These are phyloP conservation scores for Uromys caudimaculatus DNA, from an alignment of 2,797 vertebrate species.

Conservation along the genomic window DNA sequence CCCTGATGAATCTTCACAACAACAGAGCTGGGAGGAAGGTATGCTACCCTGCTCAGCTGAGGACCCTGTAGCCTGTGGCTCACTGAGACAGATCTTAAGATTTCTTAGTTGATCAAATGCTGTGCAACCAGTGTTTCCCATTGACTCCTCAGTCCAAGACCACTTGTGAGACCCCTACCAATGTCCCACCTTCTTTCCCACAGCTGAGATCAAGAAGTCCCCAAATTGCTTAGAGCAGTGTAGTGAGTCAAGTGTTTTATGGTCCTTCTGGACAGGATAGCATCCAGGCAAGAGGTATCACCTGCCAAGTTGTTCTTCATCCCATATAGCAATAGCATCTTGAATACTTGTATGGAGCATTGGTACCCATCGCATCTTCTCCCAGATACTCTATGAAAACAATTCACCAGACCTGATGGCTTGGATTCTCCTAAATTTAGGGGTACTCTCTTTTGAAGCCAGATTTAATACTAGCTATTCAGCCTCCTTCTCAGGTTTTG, in stretches of 20 bases:
- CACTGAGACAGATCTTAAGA: neutral
- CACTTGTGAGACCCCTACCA: neutral
- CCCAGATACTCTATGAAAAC: conserved; percentile 8
- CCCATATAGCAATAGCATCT: neutral
- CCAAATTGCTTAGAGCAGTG: conserved; percentile 12
- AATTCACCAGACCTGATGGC: neutral
- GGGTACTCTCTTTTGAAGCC: conserved; percentile 24
- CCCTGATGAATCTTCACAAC: conserved; percentile 98
- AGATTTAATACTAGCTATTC: neutral
- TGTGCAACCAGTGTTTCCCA: neutral
- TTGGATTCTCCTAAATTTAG: conserved; percentile 1
- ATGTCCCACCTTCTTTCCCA: conserved; percentile 36
- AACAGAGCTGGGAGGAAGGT: conserved; percentile 97
- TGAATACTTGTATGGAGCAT: neutral
- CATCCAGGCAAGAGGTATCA: neutral
- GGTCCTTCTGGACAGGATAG: neutral
- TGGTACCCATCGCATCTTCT: neutral
- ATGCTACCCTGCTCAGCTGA: neutral
- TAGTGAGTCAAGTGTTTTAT: conserved; percentile 11
- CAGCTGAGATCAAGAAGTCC: conserved; percentile 9
- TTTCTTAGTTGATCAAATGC: neutral
- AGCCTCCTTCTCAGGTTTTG: neutral
- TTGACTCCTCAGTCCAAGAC: neutral
- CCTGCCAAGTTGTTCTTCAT: conserved; percentile 12
- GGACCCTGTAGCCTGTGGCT: neutral